Evolutionary conservation across 92 coral and sea anemone species (phyloP).

Genomic region (Diadumene lineata): DNA sequence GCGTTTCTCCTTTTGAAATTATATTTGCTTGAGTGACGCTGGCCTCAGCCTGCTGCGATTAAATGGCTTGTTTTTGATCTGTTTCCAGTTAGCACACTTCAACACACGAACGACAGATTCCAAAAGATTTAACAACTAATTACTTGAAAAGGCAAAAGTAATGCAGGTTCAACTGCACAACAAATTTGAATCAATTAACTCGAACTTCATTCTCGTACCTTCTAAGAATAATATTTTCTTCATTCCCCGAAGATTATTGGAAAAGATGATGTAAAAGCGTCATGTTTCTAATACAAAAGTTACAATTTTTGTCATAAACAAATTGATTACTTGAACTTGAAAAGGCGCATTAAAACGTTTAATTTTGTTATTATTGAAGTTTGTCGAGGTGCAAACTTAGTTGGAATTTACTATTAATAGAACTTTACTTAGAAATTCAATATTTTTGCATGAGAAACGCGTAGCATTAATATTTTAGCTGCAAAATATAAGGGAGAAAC

Average conservation of each 20-base stretch:
- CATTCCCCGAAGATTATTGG: too few relatives aligned
- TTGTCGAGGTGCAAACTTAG: background rate
- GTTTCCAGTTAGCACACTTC: conserved; percentile 4
- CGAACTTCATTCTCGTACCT: too few relatives aligned
- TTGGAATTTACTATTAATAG: conserved; percentile 39
- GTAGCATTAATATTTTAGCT: conserved; percentile 28
- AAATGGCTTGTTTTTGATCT: conserved; percentile 5
- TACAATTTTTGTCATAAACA: too few relatives aligned
- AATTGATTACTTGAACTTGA: too few relatives aligned
- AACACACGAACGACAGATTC: conserved; percentile 16
- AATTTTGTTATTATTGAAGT: background rate
- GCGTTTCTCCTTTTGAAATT: background rate
- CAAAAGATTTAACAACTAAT: background rate
- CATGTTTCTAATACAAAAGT: too few relatives aligned
- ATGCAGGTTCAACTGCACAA: too few relatives aligned
- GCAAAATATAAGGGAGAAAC: background rate
- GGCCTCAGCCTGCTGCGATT: background rate
- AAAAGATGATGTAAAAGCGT: too few relatives aligned
- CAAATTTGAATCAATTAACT: too few relatives aligned
- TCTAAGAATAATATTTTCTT: too few relatives aligned
- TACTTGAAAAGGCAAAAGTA: too few relatives aligned
- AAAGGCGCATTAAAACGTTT: background rate
- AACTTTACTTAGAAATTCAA: conserved; percentile 58
- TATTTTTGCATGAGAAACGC: conserved; percentile 32
- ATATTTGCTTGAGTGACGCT: background rate